These are phyloP conservation scores for Styela plicata DNA, from an alignment of 23 tunicate species.

Conservation along the genomic window DNA sequence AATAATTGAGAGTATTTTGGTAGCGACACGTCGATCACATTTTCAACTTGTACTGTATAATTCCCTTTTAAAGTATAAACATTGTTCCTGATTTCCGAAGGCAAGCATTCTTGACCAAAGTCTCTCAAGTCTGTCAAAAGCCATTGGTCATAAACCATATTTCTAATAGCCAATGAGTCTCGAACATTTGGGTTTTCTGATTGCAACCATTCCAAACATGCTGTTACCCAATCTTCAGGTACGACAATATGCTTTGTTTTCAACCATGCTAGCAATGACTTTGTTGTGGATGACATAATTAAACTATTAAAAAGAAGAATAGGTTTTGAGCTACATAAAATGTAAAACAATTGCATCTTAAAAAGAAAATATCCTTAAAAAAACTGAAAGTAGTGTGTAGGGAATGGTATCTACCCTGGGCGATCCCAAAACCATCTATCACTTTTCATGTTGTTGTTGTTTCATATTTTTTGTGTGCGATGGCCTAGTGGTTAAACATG, in stretches of 20 bases:
- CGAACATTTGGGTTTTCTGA: conserved; percentile 20
- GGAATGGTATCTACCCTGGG: no score
- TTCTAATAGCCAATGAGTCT: conserved; percentile 3
- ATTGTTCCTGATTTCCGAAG: conserved; percentile 34
- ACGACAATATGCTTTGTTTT: conserved; percentile 44
- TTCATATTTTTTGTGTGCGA: no score
- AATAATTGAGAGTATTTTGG: conserved; percentile 53
- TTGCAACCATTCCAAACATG: conserved; percentile 72
- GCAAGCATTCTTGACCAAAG: conserved; percentile 31
- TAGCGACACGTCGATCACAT: conserved; percentile 50
- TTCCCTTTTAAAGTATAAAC: conserved; percentile 66
- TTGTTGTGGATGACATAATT: not conserved
- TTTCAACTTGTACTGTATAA: conserved; percentile 67
- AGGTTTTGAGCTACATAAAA: no score
- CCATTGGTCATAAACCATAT: conserved; percentile 81
- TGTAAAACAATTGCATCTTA: no score
- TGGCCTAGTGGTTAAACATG: no score
- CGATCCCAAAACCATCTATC: no score
- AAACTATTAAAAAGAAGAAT: no score
- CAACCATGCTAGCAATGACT: not conserved
- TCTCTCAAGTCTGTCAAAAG: conserved; percentile 65
- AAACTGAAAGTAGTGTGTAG: no score
- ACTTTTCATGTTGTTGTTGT: no score
- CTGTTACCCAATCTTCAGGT: conserved; percentile 64
- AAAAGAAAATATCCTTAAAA: no score